Percentiles rank a stretch among this genome's conserved stretches.
These are phyloP conservation scores for Odontothrips loti DNA, from an alignment of 2,888 invertebrate genomes.

Conservation along the genomic window DNA sequence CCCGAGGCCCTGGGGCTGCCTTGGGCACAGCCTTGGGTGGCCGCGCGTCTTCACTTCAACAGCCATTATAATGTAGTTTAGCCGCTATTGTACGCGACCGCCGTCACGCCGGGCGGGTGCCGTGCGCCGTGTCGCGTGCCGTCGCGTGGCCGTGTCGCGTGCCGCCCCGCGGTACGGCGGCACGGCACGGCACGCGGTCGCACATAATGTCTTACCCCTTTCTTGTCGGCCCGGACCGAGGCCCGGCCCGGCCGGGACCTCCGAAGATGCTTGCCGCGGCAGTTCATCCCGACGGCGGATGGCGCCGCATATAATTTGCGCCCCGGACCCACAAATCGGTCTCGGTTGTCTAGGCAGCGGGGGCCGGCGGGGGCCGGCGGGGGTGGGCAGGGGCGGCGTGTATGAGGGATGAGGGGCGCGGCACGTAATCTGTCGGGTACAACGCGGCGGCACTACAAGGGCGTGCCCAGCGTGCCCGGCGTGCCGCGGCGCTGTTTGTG, in stretches of 20 bases:
- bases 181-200: not conserved
- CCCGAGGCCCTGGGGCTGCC: not conserved
- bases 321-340: not conserved
- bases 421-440: no score
- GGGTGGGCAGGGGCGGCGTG: not conserved
- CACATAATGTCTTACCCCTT: conserved; percentile 19
- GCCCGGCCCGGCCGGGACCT: not conserved
- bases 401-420: no score
- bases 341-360: not conserved
- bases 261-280: not conserved
- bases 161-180: not conserved
- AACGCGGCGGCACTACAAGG: no score
- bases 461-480: no score
- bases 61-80: conserved; percentile 16
- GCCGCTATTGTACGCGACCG: not conserved
- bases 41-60: not conserved
- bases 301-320: not conserved
- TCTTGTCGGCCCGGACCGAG: not conserved
- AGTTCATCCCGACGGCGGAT: not conserved
- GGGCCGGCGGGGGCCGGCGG: not conserved
- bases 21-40: not conserved
- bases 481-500: no score
- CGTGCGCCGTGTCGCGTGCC: not conserved
- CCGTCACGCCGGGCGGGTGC: not conserved
- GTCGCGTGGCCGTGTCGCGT: not conserved